Base-by-base conservation (phyloP, 2,113 vertebrate genomes). In the Mastomys coucha region DNA sequence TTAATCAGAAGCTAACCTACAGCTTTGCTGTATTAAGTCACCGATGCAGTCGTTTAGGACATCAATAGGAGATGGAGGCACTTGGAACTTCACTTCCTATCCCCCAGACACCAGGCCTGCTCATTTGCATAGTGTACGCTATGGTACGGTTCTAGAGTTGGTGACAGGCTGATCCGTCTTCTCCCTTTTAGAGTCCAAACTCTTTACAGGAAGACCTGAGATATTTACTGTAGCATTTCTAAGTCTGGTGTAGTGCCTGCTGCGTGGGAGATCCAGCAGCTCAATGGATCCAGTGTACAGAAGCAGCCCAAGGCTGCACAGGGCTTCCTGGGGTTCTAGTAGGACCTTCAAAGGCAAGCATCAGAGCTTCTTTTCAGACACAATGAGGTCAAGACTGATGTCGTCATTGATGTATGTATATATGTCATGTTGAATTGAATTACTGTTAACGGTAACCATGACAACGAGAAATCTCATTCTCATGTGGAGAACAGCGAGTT, bases 391-490 rank as follows among this genome's bases (percentile, higher is more conserved):
- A 93, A 82, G 56, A 88, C 78, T 96, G 92, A 92, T 84, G 81
- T 93, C 95, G 93, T 90, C 58, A 39, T 49, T 93, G 85, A 95
- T 93, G 76, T 81, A 89, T 87, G 88, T 86, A 51, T 89, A 96
- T 97, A 72, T 91, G 91, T 97, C 84, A n/a, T 39, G 26, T 8
- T 94, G 94, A 97, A 95, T 69, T 87, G 97, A 98, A 86, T 94
- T 91, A 89, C 89, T 90, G 39, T 96, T 85, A 73, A 87, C 88
- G 53, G 90, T 97, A 94, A 97, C 95, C 97, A 96, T 94, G 96
- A 93, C 94, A 96, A 97, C 95, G 77, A 97, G 88, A 94, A 95
- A 58, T 92, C 53, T 88, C 95, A 94, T 96, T 96, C 96, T 94
- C 92, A 26, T 17, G 45, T 26, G 81, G 93, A 96, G 87, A 96